A percentile compares a stretch with the other conserved stretches of the same genome.
Conservation (phyloP, 2,888 invertebrate species). For the Diadegma fenestrale region DNA sequence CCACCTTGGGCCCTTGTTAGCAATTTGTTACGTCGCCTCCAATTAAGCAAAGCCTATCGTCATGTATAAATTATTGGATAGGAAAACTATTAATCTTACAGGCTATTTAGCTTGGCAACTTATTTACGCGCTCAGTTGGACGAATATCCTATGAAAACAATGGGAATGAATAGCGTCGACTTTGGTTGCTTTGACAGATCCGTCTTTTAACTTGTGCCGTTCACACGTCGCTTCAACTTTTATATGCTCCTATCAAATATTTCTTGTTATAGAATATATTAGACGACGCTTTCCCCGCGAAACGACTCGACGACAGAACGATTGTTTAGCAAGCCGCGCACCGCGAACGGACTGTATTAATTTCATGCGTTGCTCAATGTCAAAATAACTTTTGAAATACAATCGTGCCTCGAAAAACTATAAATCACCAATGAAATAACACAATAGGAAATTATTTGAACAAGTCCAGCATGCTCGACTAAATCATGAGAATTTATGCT, state of each 20-base stretch:
- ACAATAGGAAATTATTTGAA: background rate
- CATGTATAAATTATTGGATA: conserved; percentile 3
- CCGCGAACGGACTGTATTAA: conserved; percentile 11
- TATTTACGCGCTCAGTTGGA: background rate
- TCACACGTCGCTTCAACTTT: conserved; percentile 44
- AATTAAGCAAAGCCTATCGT: conserved; percentile 31
- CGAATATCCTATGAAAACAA: conserved; percentile 26
- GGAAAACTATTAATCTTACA: conserved; percentile 34
- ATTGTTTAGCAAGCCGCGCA: background rate
- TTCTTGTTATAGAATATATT: conserved; percentile 17
- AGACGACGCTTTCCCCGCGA: conserved; percentile 11
- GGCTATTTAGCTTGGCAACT: conserved; percentile 22
- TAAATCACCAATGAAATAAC: background rate
- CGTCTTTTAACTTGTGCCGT: conserved; percentile 34
- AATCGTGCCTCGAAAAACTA: background rate
- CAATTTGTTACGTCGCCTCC: background rate
- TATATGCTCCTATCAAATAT: conserved; percentile 33
- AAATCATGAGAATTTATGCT: background rate
- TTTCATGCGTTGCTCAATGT: background rate
- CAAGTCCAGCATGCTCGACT: background rate
- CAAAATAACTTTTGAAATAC: conserved; percentile 8
- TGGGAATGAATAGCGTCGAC: background rate
- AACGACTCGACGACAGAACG: conserved; percentile 38
- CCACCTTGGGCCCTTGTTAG: background rate
- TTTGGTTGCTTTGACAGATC: background rate